A percentile compares a stretch with the other conserved stretches of the same genome.
Evolutionary conservation across 2,113 vertebrate genomes (phyloP).

Genomic region (Callaeas wilsoni): DNA sequence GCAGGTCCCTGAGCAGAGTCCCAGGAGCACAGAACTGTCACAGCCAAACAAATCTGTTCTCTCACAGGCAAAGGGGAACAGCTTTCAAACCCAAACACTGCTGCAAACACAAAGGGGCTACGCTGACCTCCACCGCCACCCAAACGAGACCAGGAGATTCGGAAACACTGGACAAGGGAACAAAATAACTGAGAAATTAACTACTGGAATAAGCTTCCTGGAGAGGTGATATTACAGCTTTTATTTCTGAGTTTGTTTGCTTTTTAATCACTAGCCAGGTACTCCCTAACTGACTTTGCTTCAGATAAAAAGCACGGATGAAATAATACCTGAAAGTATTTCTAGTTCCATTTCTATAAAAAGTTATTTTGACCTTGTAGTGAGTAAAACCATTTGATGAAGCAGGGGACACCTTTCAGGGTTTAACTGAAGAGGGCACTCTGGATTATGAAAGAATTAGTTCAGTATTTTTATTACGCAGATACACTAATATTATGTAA

Average conservation of each 20-base stretch:
- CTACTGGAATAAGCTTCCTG: background rate
- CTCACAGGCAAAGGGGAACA: background rate
- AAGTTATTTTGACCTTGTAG: background rate
- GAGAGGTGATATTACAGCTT: background rate
- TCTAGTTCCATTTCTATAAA: background rate
- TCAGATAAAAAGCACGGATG: background rate
- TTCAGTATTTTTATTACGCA: background rate
- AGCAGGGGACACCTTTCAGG: background rate
- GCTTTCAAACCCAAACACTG: background rate
- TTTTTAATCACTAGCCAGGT: background rate
- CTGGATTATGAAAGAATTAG: background rate
- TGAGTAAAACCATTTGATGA: background rate
- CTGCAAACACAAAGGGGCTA: background rate
- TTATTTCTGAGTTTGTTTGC: background rate
- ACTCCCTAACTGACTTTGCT: background rate
- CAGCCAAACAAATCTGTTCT: background rate
- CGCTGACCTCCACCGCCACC: background rate
- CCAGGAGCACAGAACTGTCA: background rate
- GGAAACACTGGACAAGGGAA: background rate
- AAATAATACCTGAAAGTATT: background rate
- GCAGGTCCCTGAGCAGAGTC: background rate
- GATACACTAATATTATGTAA: background rate
- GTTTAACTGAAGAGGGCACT: background rate
- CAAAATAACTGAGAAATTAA: background rate
- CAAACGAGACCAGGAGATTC: background rate